These are phyloP conservation scores for Syritta pipiens DNA, from an alignment of 2,888 invertebrate species.

Conservation along the genomic window DNA sequence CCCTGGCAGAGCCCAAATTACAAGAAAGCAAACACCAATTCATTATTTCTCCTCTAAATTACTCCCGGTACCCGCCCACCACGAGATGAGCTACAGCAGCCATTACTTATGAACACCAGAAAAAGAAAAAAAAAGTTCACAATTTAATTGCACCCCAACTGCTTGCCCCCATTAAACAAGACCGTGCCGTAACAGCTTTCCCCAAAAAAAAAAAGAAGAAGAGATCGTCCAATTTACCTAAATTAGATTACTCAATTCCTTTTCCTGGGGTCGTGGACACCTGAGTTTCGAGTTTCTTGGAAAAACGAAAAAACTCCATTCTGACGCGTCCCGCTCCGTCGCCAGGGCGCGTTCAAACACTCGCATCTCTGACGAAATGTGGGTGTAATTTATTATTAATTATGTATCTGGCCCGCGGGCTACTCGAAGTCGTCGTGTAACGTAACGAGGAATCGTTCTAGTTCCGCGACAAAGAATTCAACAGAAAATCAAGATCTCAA, in stretches of 20 bases:
- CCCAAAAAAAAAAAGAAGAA: constrained; percentile 18
- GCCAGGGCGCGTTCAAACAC: constrained; percentile 7
- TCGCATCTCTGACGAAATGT: constrained; percentile 60
- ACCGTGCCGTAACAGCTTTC: neutral
- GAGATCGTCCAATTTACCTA: constrained; percentile 66
- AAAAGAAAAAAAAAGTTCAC: constrained; percentile 30
- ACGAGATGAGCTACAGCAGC: constrained; percentile 39
- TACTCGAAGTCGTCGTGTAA: constrained; percentile 31
- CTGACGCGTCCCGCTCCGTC: neutral
- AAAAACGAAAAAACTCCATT: constrained; percentile 38
- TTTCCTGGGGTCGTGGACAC: constrained; percentile 21
- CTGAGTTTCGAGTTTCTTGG: constrained; percentile 56
- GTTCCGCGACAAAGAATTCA: constrained; percentile 46
- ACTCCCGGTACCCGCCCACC: constrained; percentile 56
- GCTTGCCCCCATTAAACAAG: constrained; percentile 57
- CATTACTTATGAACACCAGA: constrained; percentile 59
- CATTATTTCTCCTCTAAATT: constrained; percentile 62
- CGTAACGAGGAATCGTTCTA: constrained; percentile 64
- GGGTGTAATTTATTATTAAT: constrained; percentile 70
- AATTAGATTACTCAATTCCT: constrained; percentile 68
- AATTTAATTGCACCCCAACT: constrained; percentile 60
- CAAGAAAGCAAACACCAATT: constrained; percentile 70
- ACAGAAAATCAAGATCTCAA: constrained; percentile 65
- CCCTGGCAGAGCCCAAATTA: constrained; percentile 67
- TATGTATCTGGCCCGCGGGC: constrained; percentile 46